phyloP scores from a whole-genome alignment of 2,888 invertebrate species.

The Caenorhabditis sp. region DNA sequence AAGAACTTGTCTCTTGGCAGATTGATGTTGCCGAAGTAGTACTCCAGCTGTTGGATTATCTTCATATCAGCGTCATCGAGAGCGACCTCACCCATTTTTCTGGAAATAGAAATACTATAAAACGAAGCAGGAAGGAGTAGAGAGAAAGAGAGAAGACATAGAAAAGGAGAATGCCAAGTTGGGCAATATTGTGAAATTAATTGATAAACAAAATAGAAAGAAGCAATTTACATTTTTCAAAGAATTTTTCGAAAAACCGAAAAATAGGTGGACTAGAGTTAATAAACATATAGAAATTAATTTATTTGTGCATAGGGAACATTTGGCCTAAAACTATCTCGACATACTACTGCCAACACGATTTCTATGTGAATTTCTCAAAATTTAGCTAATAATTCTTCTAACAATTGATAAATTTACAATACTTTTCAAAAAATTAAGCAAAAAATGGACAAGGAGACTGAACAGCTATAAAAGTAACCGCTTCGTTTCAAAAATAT shows the following conservation, averaged over 20 bases:
- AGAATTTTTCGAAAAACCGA: too few species aligned
- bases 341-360: too few species aligned
- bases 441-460: background rate
- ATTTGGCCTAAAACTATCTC: too few species aligned
- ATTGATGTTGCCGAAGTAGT: slow-evolving; percentile 93
- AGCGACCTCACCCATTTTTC: slow-evolving; percentile 38
- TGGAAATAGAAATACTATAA: background rate
- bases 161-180: background rate
- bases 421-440: too few species aligned
- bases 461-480: background rate
- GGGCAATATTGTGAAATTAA: background rate
- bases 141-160: background rate
- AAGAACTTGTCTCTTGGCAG: slow-evolving; percentile 94
- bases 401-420: too few species aligned
- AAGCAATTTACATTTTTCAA: too few species aligned
- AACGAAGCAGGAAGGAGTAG: too few species aligned
- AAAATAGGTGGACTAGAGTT: too few species aligned
- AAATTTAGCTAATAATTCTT: too few species aligned
- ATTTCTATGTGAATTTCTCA: too few species aligned
- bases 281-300: too few species aligned
- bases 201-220: background rate
- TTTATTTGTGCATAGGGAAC: too few species aligned
- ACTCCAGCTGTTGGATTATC: slow-evolving; percentile 83
- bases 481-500: background rate
- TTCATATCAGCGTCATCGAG: slow-evolving; percentile 46